Percentiles rank a stretch among this genome's conserved stretches.
These are phyloP conservation scores for Tholera decimalis DNA, from an alignment of 2,888 invertebrate genomes.

Conservation along the genomic window DNA sequence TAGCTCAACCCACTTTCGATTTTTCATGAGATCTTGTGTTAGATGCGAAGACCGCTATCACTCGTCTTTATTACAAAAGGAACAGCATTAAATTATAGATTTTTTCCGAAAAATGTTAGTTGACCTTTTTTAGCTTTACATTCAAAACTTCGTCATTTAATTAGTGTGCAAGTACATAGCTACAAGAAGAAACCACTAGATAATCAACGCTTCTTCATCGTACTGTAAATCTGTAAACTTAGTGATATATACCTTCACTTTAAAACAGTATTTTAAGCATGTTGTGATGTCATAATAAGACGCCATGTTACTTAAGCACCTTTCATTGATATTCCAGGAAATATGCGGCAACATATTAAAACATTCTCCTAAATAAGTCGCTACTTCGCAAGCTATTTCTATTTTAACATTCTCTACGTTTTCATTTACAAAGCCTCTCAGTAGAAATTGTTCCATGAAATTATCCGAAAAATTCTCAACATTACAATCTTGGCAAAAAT, in stretches of 20 bases:
- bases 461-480: slow-evolving; percentile 51
- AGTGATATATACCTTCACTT: slow-evolving; percentile 1
- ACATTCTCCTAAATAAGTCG: slow-evolving; percentile 45
- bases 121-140: slow-evolving; percentile 15
- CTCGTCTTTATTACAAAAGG: slow-evolving; percentile 42
- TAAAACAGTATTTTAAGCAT: slow-evolving; percentile 13
- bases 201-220: neutral
- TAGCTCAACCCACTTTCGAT: slow-evolving; percentile 42
- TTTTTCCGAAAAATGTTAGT: slow-evolving; percentile 28
- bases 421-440: slow-evolving; percentile 36
- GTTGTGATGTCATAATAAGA: slow-evolving; percentile 21
- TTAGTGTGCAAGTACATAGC: neutral
- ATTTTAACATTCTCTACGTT: slow-evolving; percentile 42
- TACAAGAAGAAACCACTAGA: neutral
- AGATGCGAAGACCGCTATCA: slow-evolving; percentile 46
- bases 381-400: slow-evolving; percentile 43
- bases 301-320: slow-evolving; percentile 17
- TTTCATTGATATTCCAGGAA: slow-evolving; percentile 31
- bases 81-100: slow-evolving; percentile 37
- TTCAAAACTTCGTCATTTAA: neutral
- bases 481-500: slow-evolving; percentile 44
- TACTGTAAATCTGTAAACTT: slow-evolving; percentile 2
- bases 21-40: slow-evolving; percentile 32
- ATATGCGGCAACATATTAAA: slow-evolving; percentile 46
- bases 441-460: slow-evolving; percentile 37